phyloP scores from a whole-genome alignment of 2,113 vertebrate genomes.

The Mobula birostris region DNA sequence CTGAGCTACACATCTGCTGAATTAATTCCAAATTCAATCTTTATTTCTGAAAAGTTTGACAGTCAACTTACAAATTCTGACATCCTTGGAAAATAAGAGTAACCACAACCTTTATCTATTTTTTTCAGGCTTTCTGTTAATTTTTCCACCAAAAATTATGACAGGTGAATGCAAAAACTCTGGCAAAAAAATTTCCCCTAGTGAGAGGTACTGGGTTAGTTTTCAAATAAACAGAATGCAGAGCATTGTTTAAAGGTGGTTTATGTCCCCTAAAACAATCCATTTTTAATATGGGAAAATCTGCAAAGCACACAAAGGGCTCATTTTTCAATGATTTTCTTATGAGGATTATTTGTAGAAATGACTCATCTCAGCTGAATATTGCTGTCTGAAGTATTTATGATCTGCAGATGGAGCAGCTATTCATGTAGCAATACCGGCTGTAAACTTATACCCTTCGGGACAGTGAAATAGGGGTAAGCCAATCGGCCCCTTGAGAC shows the following conservation, averaged over 20 bases:
- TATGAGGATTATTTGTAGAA: neutral
- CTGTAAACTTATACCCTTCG: neutral
- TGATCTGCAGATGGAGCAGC: neutral
- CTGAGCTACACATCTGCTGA: no score
- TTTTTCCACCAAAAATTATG: neutral
- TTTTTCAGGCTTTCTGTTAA: neutral
- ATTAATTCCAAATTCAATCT: no score
- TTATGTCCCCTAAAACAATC: neutral
- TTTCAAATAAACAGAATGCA: neutral
- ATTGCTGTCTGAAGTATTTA: neutral
- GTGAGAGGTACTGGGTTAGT: neutral
- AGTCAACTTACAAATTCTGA: neutral
- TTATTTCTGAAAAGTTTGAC: neutral
- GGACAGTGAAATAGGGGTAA: no score
- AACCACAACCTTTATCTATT: neutral
- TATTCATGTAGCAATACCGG: neutral
- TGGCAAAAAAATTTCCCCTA: neutral
- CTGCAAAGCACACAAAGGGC: neutral
- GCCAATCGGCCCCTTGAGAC: no score
- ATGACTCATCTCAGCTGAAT: neutral
- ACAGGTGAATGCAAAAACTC: neutral
- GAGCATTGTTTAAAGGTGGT: neutral
- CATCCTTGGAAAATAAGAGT: neutral
- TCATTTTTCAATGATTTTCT: neutral
- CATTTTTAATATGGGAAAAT: neutral